phyloP scores from a whole-genome alignment of 1,140 invertebrate species.

The Galleria mellonella region DNA sequence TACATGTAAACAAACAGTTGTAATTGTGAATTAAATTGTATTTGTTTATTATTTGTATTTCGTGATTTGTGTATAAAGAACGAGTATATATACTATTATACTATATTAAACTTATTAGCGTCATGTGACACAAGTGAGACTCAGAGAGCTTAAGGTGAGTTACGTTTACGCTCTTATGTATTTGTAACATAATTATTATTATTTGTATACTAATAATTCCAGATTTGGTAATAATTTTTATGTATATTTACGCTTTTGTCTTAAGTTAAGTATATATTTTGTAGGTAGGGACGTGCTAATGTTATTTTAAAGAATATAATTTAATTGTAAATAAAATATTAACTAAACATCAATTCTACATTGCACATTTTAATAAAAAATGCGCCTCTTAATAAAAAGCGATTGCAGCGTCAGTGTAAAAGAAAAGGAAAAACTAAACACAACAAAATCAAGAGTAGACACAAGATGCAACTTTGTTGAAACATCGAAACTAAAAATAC shows the following conservation, averaged over 20 bases:
- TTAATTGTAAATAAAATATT: too few species aligned
- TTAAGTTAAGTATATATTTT: neutral
- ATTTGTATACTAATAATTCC: neutral
- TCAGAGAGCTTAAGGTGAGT: conserved; percentile 21
- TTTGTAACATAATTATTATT: neutral
- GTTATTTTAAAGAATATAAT: too few species aligned
- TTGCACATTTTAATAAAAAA: too few species aligned
- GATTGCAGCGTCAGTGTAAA: too few species aligned
- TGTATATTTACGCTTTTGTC: neutral
- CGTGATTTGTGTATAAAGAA: conserved; percentile 13
- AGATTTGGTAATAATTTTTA: neutral
- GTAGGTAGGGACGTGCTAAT: too few species aligned
- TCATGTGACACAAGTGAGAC: conserved; percentile 9
- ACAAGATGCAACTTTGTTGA: too few species aligned
- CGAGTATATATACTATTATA: conserved; percentile 6
- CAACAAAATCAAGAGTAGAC: too few species aligned
- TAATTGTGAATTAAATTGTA: conserved; percentile 32
- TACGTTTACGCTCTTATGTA: conserved; percentile 5
- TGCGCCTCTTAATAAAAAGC: too few species aligned
- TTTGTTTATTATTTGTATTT: conserved; percentile 13
- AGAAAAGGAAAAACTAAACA: too few species aligned
- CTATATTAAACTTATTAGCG: conserved; percentile 1
- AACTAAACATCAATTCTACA: too few species aligned
- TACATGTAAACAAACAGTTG: conserved; percentile 59
- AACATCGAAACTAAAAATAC: too few species aligned